These are phyloP conservation scores for Neopipo cinnamomea DNA, from an alignment of 2,113 vertebrate genomes.

Conservation along the genomic window DNA sequence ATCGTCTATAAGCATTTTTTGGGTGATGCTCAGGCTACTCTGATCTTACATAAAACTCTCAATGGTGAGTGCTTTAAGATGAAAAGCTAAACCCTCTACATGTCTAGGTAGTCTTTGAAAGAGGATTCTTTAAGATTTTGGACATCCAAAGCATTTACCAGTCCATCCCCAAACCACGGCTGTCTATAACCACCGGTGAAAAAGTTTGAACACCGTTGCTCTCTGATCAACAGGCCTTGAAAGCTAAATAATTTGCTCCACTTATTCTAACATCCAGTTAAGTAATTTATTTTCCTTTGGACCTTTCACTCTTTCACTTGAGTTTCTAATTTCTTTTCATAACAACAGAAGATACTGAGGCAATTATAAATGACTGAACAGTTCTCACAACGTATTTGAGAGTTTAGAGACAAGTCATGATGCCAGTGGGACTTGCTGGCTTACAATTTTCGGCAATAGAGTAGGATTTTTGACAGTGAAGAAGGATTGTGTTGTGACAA, in stretches of 20 bases:
- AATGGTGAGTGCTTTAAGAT: not conserved
- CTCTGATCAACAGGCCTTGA: not conserved
- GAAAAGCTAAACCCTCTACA: fast-evolving
- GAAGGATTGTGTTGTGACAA: not conserved
- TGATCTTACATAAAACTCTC: not conserved
- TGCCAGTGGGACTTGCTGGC: not conserved
- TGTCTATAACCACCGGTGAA: not conserved
- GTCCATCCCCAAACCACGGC: not conserved
- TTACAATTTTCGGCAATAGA: not conserved
- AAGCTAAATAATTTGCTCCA: not conserved
- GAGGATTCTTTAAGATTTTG: not conserved
- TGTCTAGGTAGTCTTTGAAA: not conserved
- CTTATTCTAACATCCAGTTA: not conserved
- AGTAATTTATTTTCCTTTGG: not conserved
- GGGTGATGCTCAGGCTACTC: not conserved
- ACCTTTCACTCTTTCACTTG: not conserved
- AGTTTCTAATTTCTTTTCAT: not conserved
- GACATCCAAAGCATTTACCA: not conserved
- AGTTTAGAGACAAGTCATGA: not conserved
- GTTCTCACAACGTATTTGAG: not conserved
- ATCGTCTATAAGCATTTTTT: not conserved
- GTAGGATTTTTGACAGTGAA: not conserved
- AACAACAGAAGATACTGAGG: not conserved
- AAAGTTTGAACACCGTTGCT: not conserved
- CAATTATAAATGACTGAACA: not conserved